phyloP scores from a whole-genome alignment of 2,797 vertebrate species.

The Mareca strepera region DNA sequence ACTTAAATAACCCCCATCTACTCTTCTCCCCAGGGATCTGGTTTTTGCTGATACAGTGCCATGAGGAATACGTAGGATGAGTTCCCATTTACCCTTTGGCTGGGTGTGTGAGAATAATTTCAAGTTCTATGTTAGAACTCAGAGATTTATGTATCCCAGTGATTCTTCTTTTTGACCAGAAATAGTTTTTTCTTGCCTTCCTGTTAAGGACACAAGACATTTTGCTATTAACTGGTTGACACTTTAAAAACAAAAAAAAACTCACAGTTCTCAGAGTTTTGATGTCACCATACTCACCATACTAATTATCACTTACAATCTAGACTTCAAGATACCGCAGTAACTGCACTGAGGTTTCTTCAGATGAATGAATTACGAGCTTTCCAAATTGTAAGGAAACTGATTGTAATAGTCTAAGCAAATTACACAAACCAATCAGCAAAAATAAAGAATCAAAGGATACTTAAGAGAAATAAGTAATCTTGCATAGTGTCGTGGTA shows the following conservation, averaged over 20 bases:
- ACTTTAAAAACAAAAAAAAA: background rate
- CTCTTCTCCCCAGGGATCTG: background rate
- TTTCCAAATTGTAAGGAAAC: background rate
- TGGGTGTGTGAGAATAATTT: background rate
- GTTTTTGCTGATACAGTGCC: background rate
- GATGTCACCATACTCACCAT: background rate
- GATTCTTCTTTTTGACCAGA: background rate
- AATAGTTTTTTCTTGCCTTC: background rate
- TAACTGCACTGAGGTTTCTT: background rate
- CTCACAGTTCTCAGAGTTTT: background rate
- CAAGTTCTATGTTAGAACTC: background rate
- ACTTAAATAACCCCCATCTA: background rate
- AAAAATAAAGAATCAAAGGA: background rate
- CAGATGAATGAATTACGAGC: conserved; percentile 1
- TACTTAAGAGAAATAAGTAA: background rate
- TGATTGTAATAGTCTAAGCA: background rate
- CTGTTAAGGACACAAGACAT: background rate
- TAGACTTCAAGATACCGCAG: background rate
- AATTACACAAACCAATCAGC: background rate
- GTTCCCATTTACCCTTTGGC: background rate
- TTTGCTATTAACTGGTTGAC: conserved; percentile 9
- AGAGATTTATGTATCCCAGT: background rate
- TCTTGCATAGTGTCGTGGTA: background rate
- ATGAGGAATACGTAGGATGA: background rate
- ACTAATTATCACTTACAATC: conserved; percentile 24